Conservation (phyloP, 2,888 invertebrate genomes). For the Parascotia fuliginaria region DNA sequence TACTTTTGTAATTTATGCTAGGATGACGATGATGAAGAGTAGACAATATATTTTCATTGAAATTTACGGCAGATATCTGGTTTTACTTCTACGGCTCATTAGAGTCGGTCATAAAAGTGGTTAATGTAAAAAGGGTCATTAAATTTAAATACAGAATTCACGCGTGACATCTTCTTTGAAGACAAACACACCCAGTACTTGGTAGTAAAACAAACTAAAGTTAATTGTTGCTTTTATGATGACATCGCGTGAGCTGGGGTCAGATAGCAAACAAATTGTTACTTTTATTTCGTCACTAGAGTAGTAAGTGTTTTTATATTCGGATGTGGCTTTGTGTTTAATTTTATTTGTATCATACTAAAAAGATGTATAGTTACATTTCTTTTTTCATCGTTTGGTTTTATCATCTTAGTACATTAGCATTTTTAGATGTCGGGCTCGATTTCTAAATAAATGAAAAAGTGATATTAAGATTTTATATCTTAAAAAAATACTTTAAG, state of each 20-base stretch:
- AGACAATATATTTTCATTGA: slow-evolving; percentile 20
- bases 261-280: slow-evolving; percentile 72
- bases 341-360: too few species aligned
- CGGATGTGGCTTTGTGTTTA: slow-evolving; percentile 32
- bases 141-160: slow-evolving; percentile 59
- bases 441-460: too few species aligned
- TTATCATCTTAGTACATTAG: too few species aligned
- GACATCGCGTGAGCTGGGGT: slow-evolving; percentile 75
- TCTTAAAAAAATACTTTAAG: too few species aligned
- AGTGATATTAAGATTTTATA: too few species aligned
- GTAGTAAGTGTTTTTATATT: slow-evolving; percentile 18
- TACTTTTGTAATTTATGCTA: slow-evolving; percentile 47
- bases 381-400: too few species aligned
- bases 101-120: slow-evolving; percentile 45
- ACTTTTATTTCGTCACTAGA: slow-evolving; percentile 45
- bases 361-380: too few species aligned
- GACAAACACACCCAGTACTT: slow-evolving; percentile 67
- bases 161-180: slow-evolving; percentile 74
- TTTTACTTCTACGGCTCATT: slow-evolving; percentile 45
- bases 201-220: slow-evolving; percentile 74
- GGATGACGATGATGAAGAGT: too few species aligned
- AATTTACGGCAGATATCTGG: slow-evolving; percentile 38
- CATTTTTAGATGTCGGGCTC: too few species aligned
- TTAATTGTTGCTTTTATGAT: slow-evolving; percentile 81
- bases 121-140: slow-evolving; percentile 55